These are phyloP conservation scores for Pogonocherus hispidulus DNA, from an alignment of 2,888 invertebrate genomes.

Conservation along the genomic window DNA sequence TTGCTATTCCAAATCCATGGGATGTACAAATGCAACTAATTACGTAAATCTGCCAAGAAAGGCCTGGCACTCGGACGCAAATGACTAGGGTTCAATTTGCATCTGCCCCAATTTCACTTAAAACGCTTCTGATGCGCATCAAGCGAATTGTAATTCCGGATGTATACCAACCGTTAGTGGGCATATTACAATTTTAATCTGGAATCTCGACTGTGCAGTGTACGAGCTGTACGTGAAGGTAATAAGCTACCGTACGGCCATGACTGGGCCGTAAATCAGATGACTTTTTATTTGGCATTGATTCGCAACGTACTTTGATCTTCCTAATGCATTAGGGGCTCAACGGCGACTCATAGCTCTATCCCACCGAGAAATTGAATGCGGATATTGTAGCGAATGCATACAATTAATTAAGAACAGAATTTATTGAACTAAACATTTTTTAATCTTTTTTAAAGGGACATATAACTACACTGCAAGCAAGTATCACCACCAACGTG, in stretches of 20 bases:
- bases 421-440: too few species aligned
- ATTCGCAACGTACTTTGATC: constrained; percentile 16
- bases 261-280: constrained; percentile 22
- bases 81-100: background rate
- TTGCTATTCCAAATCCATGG: too few species aligned
- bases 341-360: background rate
- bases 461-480: too few species aligned
- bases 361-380: background rate
- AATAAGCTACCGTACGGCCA: constrained; percentile 22
- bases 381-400: background rate
- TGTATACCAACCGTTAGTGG: constrained; percentile 15
- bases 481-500: too few species aligned
- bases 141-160: constrained; percentile 22
- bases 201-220: constrained; percentile 1
- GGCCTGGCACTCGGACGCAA: background rate
- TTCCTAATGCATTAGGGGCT: constrained; percentile 21
- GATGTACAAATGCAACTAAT: background rate
- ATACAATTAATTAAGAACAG: background rate
- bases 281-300: constrained; percentile 16
- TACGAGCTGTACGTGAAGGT: constrained; percentile 12
- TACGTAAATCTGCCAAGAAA: background rate
- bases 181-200: constrained; percentile 29
- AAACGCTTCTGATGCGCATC: background rate
- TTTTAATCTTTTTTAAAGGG: too few species aligned
- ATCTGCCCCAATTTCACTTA: background rate